A percentile compares a stretch with the other conserved stretches of the same genome.
These are phyloP conservation scores for Agonopterix alstromeriana DNA, from an alignment of 2,888 invertebrate genomes.

Conservation along the genomic window DNA sequence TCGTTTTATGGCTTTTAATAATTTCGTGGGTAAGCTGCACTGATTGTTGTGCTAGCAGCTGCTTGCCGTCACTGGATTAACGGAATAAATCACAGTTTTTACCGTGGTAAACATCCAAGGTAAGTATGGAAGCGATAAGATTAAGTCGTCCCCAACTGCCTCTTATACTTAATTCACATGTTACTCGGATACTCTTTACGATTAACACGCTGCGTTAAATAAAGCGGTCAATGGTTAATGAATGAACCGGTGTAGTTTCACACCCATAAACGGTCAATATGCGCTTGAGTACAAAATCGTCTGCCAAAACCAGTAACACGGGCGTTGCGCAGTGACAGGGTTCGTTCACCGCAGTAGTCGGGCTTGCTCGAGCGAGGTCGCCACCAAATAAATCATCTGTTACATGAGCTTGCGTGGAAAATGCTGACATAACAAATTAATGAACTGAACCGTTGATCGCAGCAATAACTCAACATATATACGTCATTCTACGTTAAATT, in stretches of 20 bases:
- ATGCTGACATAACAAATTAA: constrained; percentile 42
- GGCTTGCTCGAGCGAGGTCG: constrained; percentile 29
- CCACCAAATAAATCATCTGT: constrained; percentile 56
- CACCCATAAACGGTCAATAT: constrained; percentile 57
- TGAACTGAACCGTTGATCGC: constrained; percentile 22
- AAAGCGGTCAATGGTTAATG: constrained; percentile 15
- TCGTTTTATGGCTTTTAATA: constrained; percentile 76
- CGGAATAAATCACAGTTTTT: constrained; percentile 44
- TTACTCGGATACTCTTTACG: neutral
- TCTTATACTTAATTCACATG: neutral
- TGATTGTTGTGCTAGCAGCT: constrained; percentile 69
- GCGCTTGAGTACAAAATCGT: constrained; percentile 40
- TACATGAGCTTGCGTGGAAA: constrained; percentile 32
- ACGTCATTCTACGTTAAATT: too few relatives aligned
- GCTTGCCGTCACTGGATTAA: constrained; percentile 57
- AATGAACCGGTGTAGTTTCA: constrained; percentile 45
- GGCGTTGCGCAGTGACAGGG: constrained; percentile 54
- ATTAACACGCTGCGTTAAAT: neutral
- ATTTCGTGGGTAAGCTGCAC: constrained; percentile 69
- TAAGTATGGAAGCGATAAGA: constrained; percentile 40
- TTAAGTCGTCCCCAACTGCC: constrained; percentile 12
- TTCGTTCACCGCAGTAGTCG: constrained; percentile 66
- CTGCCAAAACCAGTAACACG: constrained; percentile 60
- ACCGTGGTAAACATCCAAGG: constrained; percentile 26
- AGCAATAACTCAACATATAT: neutral